phyloP scores from a whole-genome alignment of 2,888 invertebrate genomes.

The Syrphus vitripennis region DNA sequence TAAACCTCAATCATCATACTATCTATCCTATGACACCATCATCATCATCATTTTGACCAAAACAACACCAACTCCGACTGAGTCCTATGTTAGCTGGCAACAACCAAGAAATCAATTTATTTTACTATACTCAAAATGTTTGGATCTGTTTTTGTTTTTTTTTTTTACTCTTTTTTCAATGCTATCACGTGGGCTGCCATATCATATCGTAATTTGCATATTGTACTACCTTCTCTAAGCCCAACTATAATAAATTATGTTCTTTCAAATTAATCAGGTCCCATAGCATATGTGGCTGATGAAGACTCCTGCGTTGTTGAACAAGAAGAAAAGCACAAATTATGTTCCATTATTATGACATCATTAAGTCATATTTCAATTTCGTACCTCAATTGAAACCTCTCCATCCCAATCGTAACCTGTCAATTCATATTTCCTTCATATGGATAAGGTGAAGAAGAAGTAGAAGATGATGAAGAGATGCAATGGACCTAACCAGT shows the following conservation, averaged over 20 bases:
- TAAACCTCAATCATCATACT: slow-evolving; percentile 41
- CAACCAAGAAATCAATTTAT: slow-evolving; percentile 60
- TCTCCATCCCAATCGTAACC: slow-evolving; percentile 37
- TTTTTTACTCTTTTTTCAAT: not conserved
- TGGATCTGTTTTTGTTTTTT: not conserved
- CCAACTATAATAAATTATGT: slow-evolving; percentile 49
- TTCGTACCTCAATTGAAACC: slow-evolving; percentile 66
- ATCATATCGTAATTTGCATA: slow-evolving; percentile 65
- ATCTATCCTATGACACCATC: slow-evolving; percentile 31
- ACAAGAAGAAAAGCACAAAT: slow-evolving; percentile 62
- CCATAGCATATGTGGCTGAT: not conserved
- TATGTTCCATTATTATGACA: slow-evolving; percentile 70
- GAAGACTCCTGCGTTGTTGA: slow-evolving; percentile 4
- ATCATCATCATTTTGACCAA: slow-evolving; percentile 25
- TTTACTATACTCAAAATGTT: slow-evolving; percentile 21
- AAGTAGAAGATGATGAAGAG: too few species aligned
- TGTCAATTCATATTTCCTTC: slow-evolving; percentile 49
- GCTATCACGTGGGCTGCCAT: slow-evolving; percentile 31
- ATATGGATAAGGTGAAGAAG: slow-evolving; percentile 5
- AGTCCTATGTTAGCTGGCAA: not conserved
- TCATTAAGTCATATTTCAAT: slow-evolving; percentile 72
- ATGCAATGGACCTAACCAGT: not conserved
- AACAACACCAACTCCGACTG: not conserved
- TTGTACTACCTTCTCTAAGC: slow-evolving; percentile 22
- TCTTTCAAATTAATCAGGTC: slow-evolving; percentile 66